Percentiles rank a stretch among this genome's conserved stretches.
Evolutionary conservation across 2,888 invertebrate species (phyloP).

Genomic region (Serrognathus titanus): DNA sequence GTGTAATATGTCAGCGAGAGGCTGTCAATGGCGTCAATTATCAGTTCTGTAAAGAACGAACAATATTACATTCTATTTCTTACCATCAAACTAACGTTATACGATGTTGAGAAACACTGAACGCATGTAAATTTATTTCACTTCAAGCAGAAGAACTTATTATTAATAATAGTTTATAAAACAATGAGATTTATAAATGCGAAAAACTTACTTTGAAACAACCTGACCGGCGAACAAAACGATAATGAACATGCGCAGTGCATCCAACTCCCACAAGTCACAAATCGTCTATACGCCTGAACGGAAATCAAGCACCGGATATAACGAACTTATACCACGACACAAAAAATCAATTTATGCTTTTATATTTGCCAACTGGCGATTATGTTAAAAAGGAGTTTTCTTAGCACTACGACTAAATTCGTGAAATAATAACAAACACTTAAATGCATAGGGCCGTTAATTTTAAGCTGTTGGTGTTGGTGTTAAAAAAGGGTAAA

Average conservation of each 20-base stretch:
- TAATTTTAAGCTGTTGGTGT: no score
- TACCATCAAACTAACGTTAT: conserved; percentile 5
- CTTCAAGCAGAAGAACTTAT: neutral
- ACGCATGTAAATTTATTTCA: conserved; percentile 7
- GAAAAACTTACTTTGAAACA: conserved; percentile 34
- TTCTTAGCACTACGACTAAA: no score
- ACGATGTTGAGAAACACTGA: conserved; percentile 15
- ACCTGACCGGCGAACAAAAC: conserved; percentile 64
- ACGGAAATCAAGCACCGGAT: conserved; percentile 7
- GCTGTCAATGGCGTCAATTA: conserved; percentile 34
- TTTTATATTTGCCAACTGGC: no score
- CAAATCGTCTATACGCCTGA: conserved; percentile 10
- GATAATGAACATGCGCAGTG: conserved; percentile 50
- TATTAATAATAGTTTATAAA: no score
- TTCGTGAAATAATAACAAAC: no score
- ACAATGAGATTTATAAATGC: neutral
- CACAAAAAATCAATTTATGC: no score
- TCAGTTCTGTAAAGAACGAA: conserved; percentile 30
- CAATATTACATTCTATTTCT: conserved; percentile 14
- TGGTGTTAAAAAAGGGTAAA: no score
- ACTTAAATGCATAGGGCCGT: no score
- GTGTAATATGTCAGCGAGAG: conserved; percentile 32
- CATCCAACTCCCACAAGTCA: conserved; percentile 3
- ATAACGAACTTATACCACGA: no score
- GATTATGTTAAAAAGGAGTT: no score